Percentiles rank a stretch among this genome's conserved stretches.
These are phyloP conservation scores for Nebria ingens DNA, from an alignment of 1,140 invertebrate genomes.

Conservation along the genomic window DNA sequence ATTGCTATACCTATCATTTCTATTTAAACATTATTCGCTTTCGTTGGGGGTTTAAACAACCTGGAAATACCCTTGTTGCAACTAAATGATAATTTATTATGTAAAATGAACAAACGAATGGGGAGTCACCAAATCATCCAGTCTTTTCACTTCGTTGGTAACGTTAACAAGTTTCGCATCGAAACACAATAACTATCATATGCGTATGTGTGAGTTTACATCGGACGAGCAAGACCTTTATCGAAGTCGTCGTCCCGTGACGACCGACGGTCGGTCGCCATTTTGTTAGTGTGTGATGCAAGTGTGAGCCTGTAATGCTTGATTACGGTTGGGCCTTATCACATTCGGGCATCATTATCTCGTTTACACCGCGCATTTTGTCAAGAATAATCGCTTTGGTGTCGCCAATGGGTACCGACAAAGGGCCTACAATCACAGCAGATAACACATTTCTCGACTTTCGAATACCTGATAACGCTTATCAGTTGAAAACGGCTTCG, in stretches of 20 bases:
- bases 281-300: background rate
- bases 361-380: constrained; percentile 20
- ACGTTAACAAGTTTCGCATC: too few relatives aligned
- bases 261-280: background rate
- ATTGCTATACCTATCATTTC: too few relatives aligned
- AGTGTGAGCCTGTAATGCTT: background rate
- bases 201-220: background rate
- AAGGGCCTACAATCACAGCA: constrained; percentile 22
- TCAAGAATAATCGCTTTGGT: constrained; percentile 21
- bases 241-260: background rate
- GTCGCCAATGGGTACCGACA: constrained; percentile 24
- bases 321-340: background rate
- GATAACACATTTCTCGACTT: constrained; percentile 20
- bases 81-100: too few relatives aligned
- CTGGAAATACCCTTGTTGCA: too few relatives aligned
- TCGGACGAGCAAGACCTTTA: background rate
- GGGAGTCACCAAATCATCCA: too few relatives aligned
- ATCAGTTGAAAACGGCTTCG: constrained; percentile 20
- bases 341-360: constrained; percentile 13
- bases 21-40: too few relatives aligned
- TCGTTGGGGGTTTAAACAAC: too few relatives aligned
- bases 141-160: too few relatives aligned
- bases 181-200: too few relatives aligned
- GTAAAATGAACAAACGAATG: too few relatives aligned
- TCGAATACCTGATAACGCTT: constrained; percentile 18